Evolutionary conservation across 2,888 invertebrate species (phyloP).

Genomic region (Cepaea hortensis): DNA sequence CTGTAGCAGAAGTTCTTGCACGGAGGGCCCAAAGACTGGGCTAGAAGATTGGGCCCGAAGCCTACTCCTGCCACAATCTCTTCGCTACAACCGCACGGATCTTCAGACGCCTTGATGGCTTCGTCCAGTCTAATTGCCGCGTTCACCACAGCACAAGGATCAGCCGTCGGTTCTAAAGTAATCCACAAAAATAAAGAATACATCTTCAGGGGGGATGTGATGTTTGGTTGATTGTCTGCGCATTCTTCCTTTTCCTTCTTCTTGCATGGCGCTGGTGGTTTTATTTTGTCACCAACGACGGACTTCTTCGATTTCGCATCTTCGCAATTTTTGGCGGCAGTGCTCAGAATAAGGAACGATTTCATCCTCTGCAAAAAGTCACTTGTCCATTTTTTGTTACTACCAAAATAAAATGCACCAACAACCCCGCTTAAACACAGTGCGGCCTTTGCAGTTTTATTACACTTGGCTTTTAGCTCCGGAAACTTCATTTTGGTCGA

Average conservation of each 20-base stretch:
- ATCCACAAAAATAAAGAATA: constrained; percentile 47
- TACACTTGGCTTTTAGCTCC: background rate
- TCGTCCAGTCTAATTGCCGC: constrained; percentile 31
- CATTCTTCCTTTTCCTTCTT: background rate
- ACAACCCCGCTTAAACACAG: background rate
- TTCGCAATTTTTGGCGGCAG: background rate
- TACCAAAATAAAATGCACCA: background rate
- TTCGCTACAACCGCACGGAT: constrained; percentile 17
- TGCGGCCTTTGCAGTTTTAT: background rate
- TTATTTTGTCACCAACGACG: background rate
- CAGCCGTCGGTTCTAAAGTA: constrained; percentile 33
- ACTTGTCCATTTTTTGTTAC: background rate
- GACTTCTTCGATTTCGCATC: background rate
- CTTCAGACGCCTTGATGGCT: constrained; percentile 25
- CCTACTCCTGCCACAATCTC: constrained; percentile 51
- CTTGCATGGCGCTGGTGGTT: background rate
- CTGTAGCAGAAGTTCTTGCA: constrained; percentile 49
- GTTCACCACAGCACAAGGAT: constrained; percentile 15
- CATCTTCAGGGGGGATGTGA: constrained; percentile 18
- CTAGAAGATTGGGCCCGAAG: constrained; percentile 50
- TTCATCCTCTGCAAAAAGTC: background rate
- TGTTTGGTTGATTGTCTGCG: constrained; percentile 35
- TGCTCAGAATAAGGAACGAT: background rate
- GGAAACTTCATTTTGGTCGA: background rate
- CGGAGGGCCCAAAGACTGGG: constrained; percentile 29